Evolutionary conservation across 2,113 vertebrate genomes (phyloP), one percentile per base, ranked within the genome.

Genomic region (Barnardius zonarius): DNA sequence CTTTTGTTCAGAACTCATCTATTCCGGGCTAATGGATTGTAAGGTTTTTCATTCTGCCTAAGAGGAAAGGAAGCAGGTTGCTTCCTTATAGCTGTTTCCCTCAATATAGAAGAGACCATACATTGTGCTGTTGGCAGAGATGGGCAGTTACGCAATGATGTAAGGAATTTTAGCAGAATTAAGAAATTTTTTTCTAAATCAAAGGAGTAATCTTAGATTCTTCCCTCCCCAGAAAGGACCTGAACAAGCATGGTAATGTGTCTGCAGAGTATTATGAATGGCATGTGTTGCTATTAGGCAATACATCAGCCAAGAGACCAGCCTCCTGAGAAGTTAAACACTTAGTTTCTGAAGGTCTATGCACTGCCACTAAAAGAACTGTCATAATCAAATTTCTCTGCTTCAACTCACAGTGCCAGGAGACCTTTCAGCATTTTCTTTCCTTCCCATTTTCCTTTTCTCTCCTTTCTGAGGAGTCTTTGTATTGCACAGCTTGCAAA

Each of bases 381-480:
- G 61, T n/a, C 80, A 90, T 62, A 77, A 86, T 63, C 22, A 48
- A 13, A 67, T 75, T 81, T 49, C 76, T 73, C 74, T 83, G 54
- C 72, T 80, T 92, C 46, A 62, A 5, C 17, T 95, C 63, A 73
- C 61, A 67, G 64, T 59, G 27, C 43, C 80, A 88, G 23, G 61
- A 80, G 68, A 86, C 37, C 39, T 92, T 80, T 83, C 68, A 83
- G 68, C 7, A 69, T 90, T 78, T 91, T 57, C n/a, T 61, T 85
- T 66, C 63, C 79, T 67, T 81, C 73, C 69, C 20, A 27, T 86
- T 95, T 88, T 75, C 37, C 41, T 80, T 66, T 68, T 85, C 83
- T 76, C 51, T 77, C 11, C 25, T 67, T 84, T 93, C 83, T 92
- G 73, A 94, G 59, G n/a, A 70, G 54, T 6, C 83, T 88, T 80